Evolutionary conservation across 2,113 vertebrate genomes (phyloP).

Genomic region (Proterorhinus semilunaris): DNA sequence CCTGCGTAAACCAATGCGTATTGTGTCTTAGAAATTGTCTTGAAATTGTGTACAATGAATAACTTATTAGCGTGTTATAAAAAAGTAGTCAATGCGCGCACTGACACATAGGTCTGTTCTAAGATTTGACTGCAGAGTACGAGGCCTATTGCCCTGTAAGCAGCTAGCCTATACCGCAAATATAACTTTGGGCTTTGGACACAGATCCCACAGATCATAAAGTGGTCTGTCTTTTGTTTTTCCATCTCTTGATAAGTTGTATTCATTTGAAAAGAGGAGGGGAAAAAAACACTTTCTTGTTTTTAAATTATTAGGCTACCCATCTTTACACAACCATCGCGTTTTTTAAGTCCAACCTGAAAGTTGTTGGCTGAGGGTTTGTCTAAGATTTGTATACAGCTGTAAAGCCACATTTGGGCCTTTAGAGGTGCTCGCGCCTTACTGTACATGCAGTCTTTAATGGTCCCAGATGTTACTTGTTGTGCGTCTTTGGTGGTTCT

Average conservation of each 20-base stretch:
- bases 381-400: conserved; percentile 42
- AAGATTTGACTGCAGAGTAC: too few relatives aligned
- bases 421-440: conserved; percentile 33
- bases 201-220: background rate
- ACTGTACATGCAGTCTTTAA: conserved; percentile 6
- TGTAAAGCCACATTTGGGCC: conserved; percentile 59
- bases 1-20: too few relatives aligned
- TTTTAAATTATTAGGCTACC: too few relatives aligned
- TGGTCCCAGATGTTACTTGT: conserved; percentile 24
- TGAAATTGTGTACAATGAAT: background rate
- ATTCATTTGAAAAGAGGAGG: too few relatives aligned
- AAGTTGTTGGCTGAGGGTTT: conserved; percentile 35
- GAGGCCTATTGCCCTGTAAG: background rate
- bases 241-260: background rate
- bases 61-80: background rate
- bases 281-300: too few relatives aligned
- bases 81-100: too few relatives aligned
- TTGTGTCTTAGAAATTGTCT: background rate
- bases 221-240: background rate
- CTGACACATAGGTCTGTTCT: too few relatives aligned
- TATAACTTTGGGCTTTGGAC: background rate
- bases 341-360: background rate
- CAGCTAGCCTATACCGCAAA: too few relatives aligned
- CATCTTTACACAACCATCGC: too few relatives aligned
- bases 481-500: conserved; percentile 57